These are phyloP conservation scores for Drymodes brunneopygia DNA, from an alignment of 2,113 vertebrate species.

Conservation along the genomic window DNA sequence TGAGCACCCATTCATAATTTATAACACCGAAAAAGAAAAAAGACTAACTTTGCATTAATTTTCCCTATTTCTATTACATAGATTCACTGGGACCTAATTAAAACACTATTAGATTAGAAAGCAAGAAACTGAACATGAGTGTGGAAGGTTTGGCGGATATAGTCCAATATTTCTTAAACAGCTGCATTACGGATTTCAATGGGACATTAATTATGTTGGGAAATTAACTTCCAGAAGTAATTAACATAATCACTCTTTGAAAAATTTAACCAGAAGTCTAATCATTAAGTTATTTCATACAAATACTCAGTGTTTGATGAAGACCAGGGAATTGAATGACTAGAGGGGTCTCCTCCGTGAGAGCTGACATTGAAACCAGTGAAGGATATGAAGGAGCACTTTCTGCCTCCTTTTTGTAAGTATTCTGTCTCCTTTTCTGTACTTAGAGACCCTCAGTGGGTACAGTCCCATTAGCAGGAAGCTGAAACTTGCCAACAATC, in stretches of 20 bases:
- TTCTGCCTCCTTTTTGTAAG: background rate
- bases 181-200: background rate
- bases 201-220: conserved; percentile 12
- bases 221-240: conserved; percentile 41
- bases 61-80: background rate
- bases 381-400: background rate
- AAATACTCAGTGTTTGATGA: background rate
- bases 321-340: background rate
- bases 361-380: background rate
- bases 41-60: background rate
- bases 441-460: background rate
- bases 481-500: background rate
- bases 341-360: background rate
- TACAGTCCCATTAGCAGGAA: background rate
- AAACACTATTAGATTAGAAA: background rate
- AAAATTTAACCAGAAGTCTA: conserved; percentile 17
- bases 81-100: background rate
- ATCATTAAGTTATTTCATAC: background rate
- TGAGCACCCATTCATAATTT: conserved; percentile 55
- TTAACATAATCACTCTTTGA: conserved; percentile 28
- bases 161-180: conserved; percentile 2
- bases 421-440: background rate
- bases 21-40: conserved; percentile 21
- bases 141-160: background rate
- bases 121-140: background rate